Conservation (phyloP, 2,888 invertebrate species). For the Ethmia dodecea region DNA sequence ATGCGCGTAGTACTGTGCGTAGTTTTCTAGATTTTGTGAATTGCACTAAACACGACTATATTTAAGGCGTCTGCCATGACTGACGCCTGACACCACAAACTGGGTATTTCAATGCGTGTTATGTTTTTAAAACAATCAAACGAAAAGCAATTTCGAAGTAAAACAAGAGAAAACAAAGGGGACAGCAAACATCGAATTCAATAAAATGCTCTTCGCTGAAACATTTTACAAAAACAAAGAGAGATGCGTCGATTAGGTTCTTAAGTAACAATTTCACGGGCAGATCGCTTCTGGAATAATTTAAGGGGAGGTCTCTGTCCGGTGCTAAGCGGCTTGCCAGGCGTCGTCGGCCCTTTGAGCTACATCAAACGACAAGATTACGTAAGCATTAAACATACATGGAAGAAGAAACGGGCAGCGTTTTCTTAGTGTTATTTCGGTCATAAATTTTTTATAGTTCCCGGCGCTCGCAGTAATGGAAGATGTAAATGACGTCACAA, state of each 20-base stretch:
- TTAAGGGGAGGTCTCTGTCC: constrained; percentile 30
- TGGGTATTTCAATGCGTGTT: no score
- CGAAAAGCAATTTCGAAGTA: constrained; percentile 9
- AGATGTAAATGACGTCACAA: constrained; percentile 55
- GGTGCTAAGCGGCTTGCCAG: constrained; percentile 46
- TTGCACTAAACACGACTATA: no score
- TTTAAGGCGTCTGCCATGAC: no score
- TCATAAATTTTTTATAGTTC: constrained; percentile 63
- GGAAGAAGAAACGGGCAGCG: constrained; percentile 47
- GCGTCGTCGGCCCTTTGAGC: constrained; percentile 45
- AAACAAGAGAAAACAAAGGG: constrained; percentile 8
- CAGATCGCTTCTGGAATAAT: constrained; percentile 49
- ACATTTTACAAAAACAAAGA: constrained; percentile 41
- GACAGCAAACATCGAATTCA: constrained; percentile 32
- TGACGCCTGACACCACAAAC: no score
- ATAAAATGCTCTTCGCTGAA: constrained; percentile 37
- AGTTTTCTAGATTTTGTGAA: no score
- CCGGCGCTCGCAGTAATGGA: constrained; percentile 41
- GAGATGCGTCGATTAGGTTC: constrained; percentile 48
- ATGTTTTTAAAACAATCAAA: no score
- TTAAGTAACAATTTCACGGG: constrained; percentile 56
- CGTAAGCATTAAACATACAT: constrained; percentile 66
- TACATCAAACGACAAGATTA: constrained; percentile 62
- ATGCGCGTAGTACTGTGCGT: no score
- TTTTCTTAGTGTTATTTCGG: constrained; percentile 65